Evolutionary conservation across 1,140 invertebrate genomes (phyloP).

Genomic region (Listronotus oregonensis): DNA sequence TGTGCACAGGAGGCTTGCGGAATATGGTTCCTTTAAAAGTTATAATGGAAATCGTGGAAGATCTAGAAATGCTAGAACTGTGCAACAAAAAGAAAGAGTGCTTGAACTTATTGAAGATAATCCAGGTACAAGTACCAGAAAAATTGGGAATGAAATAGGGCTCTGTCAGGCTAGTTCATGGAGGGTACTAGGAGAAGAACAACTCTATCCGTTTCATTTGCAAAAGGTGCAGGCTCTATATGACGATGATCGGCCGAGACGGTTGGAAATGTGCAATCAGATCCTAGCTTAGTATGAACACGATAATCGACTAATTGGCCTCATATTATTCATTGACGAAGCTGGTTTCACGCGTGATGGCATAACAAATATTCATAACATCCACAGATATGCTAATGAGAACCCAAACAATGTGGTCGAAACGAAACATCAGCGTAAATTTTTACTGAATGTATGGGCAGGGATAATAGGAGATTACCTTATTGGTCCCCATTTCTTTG

Average conservation of each 20-base stretch:
- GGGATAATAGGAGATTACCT: conserved; percentile 50
- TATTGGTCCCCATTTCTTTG: conserved; percentile 52
- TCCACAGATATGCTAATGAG: conserved; percentile 50
- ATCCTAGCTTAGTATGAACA: too few relatives aligned
- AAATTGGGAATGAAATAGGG: too few relatives aligned
- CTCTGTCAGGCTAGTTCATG: conserved; percentile 3
- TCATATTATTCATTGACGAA: conserved; percentile 52
- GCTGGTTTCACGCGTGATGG: conserved; percentile 49
- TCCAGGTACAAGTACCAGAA: background rate
- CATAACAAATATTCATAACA: conserved; percentile 53
- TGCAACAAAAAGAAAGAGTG: background rate
- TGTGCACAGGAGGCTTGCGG: background rate
- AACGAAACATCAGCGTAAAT: conserved; percentile 50
- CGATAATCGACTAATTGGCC: too few relatives aligned
- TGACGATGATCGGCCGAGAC: conserved; percentile 45
- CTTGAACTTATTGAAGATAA: background rate
- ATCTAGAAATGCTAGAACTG: background rate
- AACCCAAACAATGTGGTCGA: conserved; percentile 51
- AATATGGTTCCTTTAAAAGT: background rate
- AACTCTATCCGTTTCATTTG: conserved; percentile 22
- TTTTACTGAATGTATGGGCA: conserved; percentile 41
- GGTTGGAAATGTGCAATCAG: background rate
- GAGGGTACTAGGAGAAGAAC: conserved; percentile 12
- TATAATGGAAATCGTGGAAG: background rate
- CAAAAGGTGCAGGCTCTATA: conserved; percentile 33